Conservation (phyloP, 1,140 invertebrate species). For the Gryon sp. region DNA sequence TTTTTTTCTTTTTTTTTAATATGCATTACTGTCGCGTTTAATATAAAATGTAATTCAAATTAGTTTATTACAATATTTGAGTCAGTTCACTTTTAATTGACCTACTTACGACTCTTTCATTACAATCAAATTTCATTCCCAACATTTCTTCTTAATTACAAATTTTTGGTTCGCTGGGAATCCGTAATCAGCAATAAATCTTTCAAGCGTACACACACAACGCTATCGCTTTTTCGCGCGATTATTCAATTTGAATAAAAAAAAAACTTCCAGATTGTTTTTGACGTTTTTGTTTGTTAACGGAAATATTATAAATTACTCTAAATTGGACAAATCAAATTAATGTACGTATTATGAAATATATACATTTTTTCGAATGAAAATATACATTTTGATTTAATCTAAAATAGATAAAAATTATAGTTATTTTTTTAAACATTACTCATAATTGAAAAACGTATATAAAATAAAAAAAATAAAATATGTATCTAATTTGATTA, state of each 20-base stretch:
- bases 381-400: no score
- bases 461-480: no score
- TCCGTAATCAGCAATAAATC: constrained; percentile 35
- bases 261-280: constrained; percentile 5
- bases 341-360: no score
- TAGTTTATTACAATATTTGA: not conserved
- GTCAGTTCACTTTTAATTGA: constrained; percentile 16
- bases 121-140: constrained; percentile 12
- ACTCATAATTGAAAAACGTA: no score
- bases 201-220: not conserved
- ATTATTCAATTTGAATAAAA: constrained; percentile 10
- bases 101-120: constrained; percentile 23
- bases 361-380: no score
- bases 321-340: not conserved
- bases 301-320: no score
- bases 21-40: not conserved
- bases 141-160: constrained; percentile 24
- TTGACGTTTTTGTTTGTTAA: not conserved
- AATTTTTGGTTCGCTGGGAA: constrained; percentile 8
- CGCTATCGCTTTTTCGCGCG: constrained; percentile 1
- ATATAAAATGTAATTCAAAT: not conserved
- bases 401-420: no score
- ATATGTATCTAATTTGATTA: no score
- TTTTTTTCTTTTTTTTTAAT: not conserved
- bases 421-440: no score